phyloP scores from a whole-genome alignment of 2,113 vertebrate genomes.

The Agapornis roseicollis region DNA sequence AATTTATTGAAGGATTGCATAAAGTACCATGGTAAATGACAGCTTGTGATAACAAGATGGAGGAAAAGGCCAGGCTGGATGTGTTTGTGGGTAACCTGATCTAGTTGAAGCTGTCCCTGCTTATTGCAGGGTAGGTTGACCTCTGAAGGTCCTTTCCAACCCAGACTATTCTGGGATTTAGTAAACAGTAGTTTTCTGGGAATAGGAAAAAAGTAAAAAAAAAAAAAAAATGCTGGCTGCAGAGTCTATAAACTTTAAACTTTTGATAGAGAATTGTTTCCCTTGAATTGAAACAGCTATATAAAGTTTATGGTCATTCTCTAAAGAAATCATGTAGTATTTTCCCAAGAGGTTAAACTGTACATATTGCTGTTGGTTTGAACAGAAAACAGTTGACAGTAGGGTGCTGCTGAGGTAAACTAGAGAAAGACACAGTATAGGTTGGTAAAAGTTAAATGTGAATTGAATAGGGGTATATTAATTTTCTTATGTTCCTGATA shows the following conservation, averaged over 20 bases:
- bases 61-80: background rate
- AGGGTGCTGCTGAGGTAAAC: background rate
- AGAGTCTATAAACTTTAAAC: background rate
- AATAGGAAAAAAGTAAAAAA: background rate
- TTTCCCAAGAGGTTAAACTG: background rate
- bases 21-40: background rate
- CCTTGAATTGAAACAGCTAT: background rate
- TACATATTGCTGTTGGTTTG: background rate
- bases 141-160: no score
- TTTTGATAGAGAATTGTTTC: background rate
- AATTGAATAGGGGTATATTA: background rate
- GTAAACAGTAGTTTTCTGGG: background rate
- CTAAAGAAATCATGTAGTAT: background rate
- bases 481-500: background rate
- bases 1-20: background rate
- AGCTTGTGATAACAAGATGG: background rate
- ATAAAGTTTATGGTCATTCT: background rate
- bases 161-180: background rate
- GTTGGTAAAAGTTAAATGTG: background rate
- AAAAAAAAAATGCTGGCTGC: background rate
- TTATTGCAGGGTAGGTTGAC: no score
- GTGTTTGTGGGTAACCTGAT: no score
- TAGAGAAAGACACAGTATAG: background rate
- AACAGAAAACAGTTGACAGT: background rate
- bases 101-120: no score